Conservation (phyloP, 2,113 vertebrate species). For the Spilogale gracilis region DNA sequence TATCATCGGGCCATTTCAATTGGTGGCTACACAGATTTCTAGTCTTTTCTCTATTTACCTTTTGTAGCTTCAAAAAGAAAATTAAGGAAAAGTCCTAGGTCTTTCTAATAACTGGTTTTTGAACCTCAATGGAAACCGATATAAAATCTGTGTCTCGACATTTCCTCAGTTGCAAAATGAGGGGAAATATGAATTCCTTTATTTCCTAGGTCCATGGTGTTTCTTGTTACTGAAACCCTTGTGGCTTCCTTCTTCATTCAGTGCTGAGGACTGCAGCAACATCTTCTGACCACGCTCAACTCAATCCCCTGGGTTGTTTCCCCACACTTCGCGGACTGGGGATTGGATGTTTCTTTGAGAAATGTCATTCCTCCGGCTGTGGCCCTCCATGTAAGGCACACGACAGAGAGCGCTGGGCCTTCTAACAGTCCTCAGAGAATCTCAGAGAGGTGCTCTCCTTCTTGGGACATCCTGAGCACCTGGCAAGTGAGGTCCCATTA, state of each 20-base stretch:
- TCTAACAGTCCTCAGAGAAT: background rate
- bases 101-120: background rate
- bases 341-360: background rate
- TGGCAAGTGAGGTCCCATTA: background rate
- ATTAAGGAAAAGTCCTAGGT: background rate
- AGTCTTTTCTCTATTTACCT: background rate
- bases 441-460: background rate
- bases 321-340: background rate
- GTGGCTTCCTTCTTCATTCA: background rate
- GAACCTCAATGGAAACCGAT: background rate
- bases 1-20: background rate
- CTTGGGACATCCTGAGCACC: background rate
- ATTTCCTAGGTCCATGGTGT: background rate
- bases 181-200: background rate
- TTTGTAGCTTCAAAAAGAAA: background rate
- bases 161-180: background rate
- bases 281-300: background rate
- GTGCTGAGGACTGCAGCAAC: background rate
- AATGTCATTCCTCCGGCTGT: background rate
- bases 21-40: background rate
- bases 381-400: too few species aligned
- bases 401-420: background rate
- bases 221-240: background rate
- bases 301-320: background rate
- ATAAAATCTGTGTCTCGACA: background rate